These are phyloP conservation scores for Oncorhynchus tshawytscha DNA, from an alignment of 2,113 vertebrate species.

Conservation along the genomic window DNA sequence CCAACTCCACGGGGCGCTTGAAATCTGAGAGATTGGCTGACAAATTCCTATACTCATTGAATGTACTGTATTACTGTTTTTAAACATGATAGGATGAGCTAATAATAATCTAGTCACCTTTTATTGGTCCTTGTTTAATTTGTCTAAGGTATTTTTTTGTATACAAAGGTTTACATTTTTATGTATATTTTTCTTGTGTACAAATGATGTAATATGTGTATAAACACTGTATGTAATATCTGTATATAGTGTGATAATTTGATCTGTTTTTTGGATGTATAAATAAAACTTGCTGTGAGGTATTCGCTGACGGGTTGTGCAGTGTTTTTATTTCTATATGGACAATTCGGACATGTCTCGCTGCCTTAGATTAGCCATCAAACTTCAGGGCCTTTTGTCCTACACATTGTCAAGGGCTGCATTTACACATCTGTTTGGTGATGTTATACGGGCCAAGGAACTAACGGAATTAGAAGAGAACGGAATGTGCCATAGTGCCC, in stretches of 20 bases:
- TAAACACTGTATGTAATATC: constrained; percentile 99
- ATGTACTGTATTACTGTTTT: constrained; percentile 99
- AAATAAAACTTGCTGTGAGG: constrained; percentile 99
- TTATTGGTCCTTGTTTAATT: constrained; percentile 99
- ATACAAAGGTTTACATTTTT: constrained; percentile 99
- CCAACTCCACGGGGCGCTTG: constrained; percentile 78
- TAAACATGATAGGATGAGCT: constrained; percentile 87
- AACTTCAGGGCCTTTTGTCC: not conserved
- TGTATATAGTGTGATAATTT: constrained; percentile 99
- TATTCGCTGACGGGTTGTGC: constrained; percentile 64
- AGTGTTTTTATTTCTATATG: constrained; percentile 1
- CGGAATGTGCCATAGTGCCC: not conserved
- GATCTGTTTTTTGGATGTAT: constrained; percentile 99
- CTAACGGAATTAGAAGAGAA: not conserved
- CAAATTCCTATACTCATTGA: constrained; percentile 93
- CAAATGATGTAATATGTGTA: constrained; percentile 99
- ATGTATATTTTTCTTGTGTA: constrained; percentile 99
- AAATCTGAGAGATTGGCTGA: constrained; percentile 83
- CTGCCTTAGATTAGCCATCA: not conserved
- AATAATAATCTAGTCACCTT: constrained; percentile 98
- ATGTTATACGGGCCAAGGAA: not conserved
- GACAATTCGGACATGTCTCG: not conserved
- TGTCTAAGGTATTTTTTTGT: constrained; percentile 99
- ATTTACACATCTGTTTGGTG: no score
- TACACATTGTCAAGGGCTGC: not conserved